Conservation (phyloP, 2,888 invertebrate genomes). For the Agriotes lineatus region DNA sequence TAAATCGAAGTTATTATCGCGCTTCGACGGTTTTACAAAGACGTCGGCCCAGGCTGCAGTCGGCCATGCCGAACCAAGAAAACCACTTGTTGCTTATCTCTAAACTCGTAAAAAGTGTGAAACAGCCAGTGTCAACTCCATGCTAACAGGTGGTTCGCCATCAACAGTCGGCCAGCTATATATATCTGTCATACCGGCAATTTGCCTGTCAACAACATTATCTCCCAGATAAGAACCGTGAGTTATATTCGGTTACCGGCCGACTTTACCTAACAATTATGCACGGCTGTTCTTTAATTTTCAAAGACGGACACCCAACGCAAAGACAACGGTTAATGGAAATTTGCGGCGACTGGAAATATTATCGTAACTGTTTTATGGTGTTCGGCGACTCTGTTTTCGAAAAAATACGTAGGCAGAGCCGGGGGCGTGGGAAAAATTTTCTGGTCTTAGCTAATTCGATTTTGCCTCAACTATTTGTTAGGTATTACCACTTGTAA, state of each 20-base stretch:
- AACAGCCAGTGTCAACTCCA: slow-evolving; percentile 22
- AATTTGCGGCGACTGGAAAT: too few species aligned
- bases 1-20: neutral
- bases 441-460: too few species aligned
- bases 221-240: slow-evolving; percentile 23
- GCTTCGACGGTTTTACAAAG: neutral
- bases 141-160: slow-evolving; percentile 35
- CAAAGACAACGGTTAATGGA: too few species aligned
- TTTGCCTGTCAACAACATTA: slow-evolving; percentile 37
- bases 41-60: neutral
- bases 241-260: slow-evolving; percentile 23
- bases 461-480: too few species aligned
- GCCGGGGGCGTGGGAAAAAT: too few species aligned
- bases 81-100: slow-evolving; percentile 41
- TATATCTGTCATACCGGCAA: slow-evolving; percentile 31
- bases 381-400: too few species aligned
- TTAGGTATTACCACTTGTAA: too few species aligned
- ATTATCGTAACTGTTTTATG: too few species aligned
- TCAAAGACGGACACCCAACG: too few species aligned
- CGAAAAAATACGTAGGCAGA: too few species aligned
- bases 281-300: too few species aligned
- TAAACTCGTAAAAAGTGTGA: slow-evolving; percentile 32
- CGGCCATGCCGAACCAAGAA: slow-evolving; percentile 16
- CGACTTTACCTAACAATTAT: slow-evolving; percentile 4
- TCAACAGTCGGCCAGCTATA: slow-evolving; percentile 18